Percentiles rank a stretch among this genome's conserved stretches.
These are phyloP conservation scores for Drosophila subpulchrella DNA, from an alignment of 1,140 invertebrate genomes.

Conservation along the genomic window DNA sequence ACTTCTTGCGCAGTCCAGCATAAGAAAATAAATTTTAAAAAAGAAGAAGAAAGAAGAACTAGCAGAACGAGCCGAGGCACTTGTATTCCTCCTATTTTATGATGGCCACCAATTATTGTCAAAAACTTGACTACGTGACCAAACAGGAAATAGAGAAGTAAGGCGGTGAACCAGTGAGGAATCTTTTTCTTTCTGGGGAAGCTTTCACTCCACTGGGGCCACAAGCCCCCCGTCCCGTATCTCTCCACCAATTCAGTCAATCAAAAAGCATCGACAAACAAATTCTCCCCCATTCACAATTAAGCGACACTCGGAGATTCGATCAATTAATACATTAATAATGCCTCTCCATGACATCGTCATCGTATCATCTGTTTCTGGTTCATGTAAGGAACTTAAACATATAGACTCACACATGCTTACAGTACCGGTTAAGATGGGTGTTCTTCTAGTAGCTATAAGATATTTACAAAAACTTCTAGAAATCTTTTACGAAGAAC, in stretches of 20 bases:
- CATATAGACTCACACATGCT: neutral
- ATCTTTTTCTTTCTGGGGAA: slow-evolving; percentile 5
- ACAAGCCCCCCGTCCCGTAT: neutral
- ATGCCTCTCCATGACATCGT: slow-evolving; percentile 5
- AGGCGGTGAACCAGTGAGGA: slow-evolving; percentile 2
- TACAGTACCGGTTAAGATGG: neutral
- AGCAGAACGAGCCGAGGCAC: slow-evolving; percentile 4
- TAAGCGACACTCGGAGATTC: slow-evolving; percentile 31
- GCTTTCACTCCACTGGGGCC: slow-evolving; percentile 21
- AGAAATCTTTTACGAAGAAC: too few relatives aligned
- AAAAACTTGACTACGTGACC: slow-evolving; percentile 45
- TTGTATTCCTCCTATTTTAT: slow-evolving; percentile 3
- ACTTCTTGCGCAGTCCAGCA: slow-evolving; percentile 25
- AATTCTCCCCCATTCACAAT: slow-evolving; percentile 20
- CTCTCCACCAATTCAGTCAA: slow-evolving; percentile 6
- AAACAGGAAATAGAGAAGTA: slow-evolving; percentile 37
- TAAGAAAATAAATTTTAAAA: slow-evolving; percentile 3
- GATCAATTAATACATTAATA: slow-evolving; percentile 68
- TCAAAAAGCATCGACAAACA: slow-evolving; percentile 24
- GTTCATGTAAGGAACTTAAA: slow-evolving; percentile 31
- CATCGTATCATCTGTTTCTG: slow-evolving; percentile 25
- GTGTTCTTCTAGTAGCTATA: neutral
- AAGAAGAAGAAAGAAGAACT: neutral
- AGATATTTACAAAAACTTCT: neutral
- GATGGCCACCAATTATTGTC: slow-evolving; percentile 14